Conservation (phyloP, 2,797 vertebrate genomes). For the Falco cherrug region DNA sequence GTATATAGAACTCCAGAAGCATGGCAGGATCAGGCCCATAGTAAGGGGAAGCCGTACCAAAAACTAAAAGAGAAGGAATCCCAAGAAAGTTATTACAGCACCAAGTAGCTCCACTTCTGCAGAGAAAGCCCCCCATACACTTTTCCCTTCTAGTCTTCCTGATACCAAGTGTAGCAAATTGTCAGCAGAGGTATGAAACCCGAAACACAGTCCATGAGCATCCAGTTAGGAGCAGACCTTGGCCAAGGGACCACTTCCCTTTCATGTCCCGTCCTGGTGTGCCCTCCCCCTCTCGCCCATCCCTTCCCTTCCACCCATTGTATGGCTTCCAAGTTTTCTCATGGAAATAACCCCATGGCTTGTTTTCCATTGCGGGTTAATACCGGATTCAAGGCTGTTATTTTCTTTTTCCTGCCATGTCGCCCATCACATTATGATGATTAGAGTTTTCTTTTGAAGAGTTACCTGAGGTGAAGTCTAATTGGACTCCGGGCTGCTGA, state of each 20-base stretch:
- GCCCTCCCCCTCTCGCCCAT: neutral
- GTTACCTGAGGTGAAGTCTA: slow-evolving; percentile 77
- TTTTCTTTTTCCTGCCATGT: slow-evolving; percentile 51
- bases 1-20: neutral
- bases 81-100: accelerated
- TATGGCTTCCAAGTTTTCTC: slow-evolving; percentile 62
- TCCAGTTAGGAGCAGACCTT: slow-evolving; percentile 45
- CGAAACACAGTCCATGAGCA: slow-evolving; percentile 27
- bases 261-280: neutral
- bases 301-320: slow-evolving; percentile 48
- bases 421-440: slow-evolving; percentile 68
- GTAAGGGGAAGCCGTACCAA: neutral
- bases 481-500: slow-evolving; percentile 39
- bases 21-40: neutral
- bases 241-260: slow-evolving; percentile 32
- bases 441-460: slow-evolving; percentile 72
- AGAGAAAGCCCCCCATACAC: neutral
- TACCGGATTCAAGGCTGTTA: slow-evolving; percentile 58
- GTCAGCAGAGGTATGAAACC: slow-evolving; percentile 51
- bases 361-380: slow-evolving; percentile 67
- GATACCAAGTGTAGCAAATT: slow-evolving; percentile 30
- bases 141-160: neutral
- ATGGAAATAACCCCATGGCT: slow-evolving; percentile 74
- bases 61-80: neutral
- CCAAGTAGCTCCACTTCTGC: neutral